phyloP scores from a whole-genome alignment of 1,140 invertebrate genomes.

The Bombus waltoni region DNA sequence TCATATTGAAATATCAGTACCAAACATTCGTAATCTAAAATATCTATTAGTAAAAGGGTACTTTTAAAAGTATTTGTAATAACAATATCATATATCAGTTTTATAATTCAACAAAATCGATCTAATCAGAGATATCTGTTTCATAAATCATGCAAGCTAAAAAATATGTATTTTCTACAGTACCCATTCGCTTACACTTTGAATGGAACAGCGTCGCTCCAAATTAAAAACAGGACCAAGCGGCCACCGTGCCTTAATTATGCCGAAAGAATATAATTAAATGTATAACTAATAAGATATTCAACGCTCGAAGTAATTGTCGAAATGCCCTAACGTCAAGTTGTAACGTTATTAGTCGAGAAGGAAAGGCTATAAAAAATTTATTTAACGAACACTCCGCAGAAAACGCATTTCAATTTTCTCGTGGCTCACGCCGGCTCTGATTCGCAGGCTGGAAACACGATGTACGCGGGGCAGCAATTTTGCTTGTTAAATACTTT shows the following conservation, averaged over 20 bases:
- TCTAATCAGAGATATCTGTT: too few species aligned
- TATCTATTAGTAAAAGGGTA: too few species aligned
- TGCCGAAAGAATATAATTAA: background rate
- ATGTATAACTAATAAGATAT: background rate
- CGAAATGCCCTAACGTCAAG: background rate
- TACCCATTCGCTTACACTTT: too few species aligned
- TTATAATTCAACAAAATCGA: too few species aligned
- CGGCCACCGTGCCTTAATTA: background rate
- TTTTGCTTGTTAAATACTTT: constrained; percentile 71
- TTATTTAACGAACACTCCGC: constrained; percentile 28
- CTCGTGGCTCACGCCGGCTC: background rate
- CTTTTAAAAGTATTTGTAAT: too few species aligned
- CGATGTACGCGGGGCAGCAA: constrained; percentile 44
- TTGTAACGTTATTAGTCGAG: background rate
- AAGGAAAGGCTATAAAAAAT: background rate
- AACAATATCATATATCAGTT: too few species aligned
- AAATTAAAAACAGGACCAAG: background rate
- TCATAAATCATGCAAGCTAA: too few species aligned
- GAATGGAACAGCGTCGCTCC: too few species aligned
- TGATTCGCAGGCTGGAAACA: background rate
- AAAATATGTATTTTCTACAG: too few species aligned
- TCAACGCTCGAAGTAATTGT: background rate
- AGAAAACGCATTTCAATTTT: constrained; percentile 51
- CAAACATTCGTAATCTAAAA: too few species aligned
- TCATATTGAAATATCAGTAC: too few species aligned